Percentiles rank a stretch among this genome's conserved stretches.
phyloP scores from a whole-genome alignment of 2,797 vertebrate genomes.

The Liasis olivaceus region DNA sequence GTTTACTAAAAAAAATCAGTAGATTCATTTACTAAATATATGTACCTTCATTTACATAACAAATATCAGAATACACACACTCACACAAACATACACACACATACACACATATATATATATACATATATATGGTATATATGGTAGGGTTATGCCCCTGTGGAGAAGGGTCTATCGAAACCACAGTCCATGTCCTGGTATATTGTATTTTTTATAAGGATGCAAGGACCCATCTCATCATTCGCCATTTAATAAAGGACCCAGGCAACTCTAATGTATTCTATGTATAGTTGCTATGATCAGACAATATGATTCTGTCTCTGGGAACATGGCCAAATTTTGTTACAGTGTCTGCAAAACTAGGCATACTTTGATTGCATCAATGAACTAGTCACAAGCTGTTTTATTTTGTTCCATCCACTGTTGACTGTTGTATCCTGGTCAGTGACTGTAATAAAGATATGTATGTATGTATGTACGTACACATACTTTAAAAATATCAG shows the following conservation, averaged over 20 bases:
- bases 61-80: not conserved
- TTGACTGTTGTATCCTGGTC: not conserved
- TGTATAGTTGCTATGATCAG: not conserved
- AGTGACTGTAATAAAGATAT: not conserved
- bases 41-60: not conserved
- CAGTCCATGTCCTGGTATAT: not conserved
- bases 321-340: not conserved
- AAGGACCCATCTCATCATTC: not conserved
- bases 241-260: not conserved
- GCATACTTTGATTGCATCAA: not conserved
- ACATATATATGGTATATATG: too few relatives aligned
- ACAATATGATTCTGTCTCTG: not conserved
- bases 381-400: not conserved
- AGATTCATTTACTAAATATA: not conserved
- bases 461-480: not conserved
- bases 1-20: not conserved
- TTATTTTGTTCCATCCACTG: not conserved
- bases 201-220: not conserved
- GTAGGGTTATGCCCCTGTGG: too few relatives aligned
- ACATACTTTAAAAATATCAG: not conserved
- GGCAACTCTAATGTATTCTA: not conserved
- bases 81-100: too few relatives aligned
- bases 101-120: too few relatives aligned
- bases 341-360: not conserved
- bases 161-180: not conserved